Evolutionary conservation across 2,113 vertebrate species (phyloP).

Genomic region (Todiramphus chloris): DNA sequence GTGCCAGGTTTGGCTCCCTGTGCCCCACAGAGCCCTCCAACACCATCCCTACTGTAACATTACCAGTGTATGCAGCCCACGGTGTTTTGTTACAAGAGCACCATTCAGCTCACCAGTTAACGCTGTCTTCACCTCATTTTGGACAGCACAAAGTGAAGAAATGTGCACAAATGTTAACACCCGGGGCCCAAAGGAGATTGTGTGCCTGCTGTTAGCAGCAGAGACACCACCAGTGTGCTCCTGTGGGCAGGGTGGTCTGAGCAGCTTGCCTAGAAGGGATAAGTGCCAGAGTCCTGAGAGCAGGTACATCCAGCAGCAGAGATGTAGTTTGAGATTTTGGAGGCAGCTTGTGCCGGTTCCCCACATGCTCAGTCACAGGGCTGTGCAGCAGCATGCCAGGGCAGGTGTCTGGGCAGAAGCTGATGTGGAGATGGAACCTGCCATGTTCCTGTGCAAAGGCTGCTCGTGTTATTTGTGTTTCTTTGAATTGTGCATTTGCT

Average conservation of each 20-base stretch:
- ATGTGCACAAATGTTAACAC: rapidly evolving
- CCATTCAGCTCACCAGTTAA: not conserved
- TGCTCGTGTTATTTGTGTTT: not conserved
- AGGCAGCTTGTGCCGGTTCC: not conserved
- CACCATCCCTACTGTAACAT: not conserved
- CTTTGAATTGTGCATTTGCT: not conserved
- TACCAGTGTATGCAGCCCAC: not conserved
- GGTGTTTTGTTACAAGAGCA: not conserved
- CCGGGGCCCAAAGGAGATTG: rapidly evolving
- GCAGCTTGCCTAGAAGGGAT: not conserved
- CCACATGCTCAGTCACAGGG: rapidly evolving
- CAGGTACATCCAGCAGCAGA: not conserved
- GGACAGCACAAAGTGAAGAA: not conserved
- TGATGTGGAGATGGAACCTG: not conserved
- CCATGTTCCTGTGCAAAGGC: not conserved
- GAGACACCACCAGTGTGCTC: rapidly evolving
- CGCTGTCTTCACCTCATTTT: not conserved
- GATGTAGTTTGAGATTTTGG: not conserved
- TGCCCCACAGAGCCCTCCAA: not conserved
- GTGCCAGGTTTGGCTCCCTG: not conserved
- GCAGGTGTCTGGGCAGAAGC: not conserved
- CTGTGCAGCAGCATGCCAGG: not conserved
- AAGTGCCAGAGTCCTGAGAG: not conserved
- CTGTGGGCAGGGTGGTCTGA: not conserved
- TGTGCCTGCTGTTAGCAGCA: too few species aligned